Base-by-base conservation (phyloP, 2,113 vertebrate species). In the Henicopernis longicauda region DNA sequence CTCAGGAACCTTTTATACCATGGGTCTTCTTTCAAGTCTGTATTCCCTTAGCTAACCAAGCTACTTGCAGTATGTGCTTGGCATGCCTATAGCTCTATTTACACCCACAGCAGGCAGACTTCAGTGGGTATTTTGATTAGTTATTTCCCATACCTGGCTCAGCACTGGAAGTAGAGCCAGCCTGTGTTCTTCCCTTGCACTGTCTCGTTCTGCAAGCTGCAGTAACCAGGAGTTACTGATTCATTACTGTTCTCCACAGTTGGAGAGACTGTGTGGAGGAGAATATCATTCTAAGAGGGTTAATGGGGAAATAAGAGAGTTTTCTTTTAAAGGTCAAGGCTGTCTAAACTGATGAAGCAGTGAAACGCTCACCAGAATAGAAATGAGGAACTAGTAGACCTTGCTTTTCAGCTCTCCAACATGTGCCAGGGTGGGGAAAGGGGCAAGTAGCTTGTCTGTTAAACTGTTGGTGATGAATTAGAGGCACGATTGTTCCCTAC, bases 121-220 rank as follows among this genome's bases (percentile, higher is more conserved):
- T 69, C 57, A 54, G 61, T 21, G 82, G 40, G n/a, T 42, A 18
- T 85, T 90, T 93, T 40, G 79, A 15, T 85, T 7, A 54, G 20
- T 62, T 88, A 27, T 76, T 90, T 67, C 79, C 82, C 27, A 26
- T 47, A 55, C 29, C 44, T 67, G 70, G 66, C 66, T 95, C 59
- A 40, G 70, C 44, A 15, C 65, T 79, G 82, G 74, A 82, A 59
- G 57, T 1, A 55, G 50, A 66, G 62, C 40, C 55, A 66, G 78
- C 11, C 47, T 74, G n/a, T 55, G 62, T 82, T 38, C 38, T 86
- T 92, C 15, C 31, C 62, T 90, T 19, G 12, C 3, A 4, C 65
- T 52, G n/a, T 6, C 36, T 54, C 2, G 0, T 84, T 62, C 54
- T 31, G 7, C 44, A 42, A 0, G 45, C 34, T 0, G 0, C 47